Conservation (phyloP, 2,113 vertebrate genomes). For the Oceanodroma tethys region DNA sequence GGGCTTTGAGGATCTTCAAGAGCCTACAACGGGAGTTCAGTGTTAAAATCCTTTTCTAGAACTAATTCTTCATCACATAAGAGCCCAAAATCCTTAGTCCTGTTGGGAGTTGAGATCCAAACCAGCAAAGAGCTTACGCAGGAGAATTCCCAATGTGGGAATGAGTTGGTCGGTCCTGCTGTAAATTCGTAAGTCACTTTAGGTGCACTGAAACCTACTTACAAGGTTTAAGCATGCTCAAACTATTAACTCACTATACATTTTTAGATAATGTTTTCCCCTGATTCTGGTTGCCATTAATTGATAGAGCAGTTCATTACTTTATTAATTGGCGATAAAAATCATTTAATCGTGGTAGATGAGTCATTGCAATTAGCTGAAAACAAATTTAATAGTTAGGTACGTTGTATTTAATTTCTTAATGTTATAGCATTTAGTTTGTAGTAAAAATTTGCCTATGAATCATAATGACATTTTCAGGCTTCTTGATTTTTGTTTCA, state of each 20-base stretch:
- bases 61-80: background rate
- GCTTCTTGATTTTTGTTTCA: background rate
- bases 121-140: background rate
- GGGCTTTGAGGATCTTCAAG: background rate
- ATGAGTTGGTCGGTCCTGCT: background rate
- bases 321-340: background rate
- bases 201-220: background rate
- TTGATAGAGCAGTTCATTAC: background rate
- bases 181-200: background rate
- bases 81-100: background rate
- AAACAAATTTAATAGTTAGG: background rate
- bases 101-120: background rate
- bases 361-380: background rate
- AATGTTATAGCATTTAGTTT: background rate
- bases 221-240: background rate
- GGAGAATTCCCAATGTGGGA: background rate
- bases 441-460: background rate
- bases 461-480: background rate
- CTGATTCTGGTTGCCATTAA: background rate
- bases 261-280: background rate
- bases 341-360: background rate
- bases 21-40: background rate
- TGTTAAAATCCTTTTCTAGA: background rate
- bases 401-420: background rate
- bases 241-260: background rate